phyloP scores from a whole-genome alignment of 1,140 invertebrate genomes.

The Tetragnatha versicolor region DNA sequence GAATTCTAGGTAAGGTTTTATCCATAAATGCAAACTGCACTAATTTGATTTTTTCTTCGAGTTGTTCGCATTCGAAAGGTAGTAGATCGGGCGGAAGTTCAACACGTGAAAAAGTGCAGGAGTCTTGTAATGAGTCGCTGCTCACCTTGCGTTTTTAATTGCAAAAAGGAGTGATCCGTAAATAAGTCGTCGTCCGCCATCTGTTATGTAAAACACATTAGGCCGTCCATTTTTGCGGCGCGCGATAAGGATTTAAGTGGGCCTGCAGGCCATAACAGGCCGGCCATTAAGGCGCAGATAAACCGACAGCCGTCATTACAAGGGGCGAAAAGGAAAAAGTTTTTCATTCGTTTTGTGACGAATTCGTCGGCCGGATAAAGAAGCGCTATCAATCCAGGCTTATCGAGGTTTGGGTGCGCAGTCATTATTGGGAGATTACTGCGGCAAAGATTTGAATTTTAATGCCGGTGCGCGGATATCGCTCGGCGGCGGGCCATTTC shows the following conservation, averaged over 20 bases:
- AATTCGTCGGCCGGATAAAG: slow-evolving; percentile 54
- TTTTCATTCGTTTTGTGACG: slow-evolving; percentile 54
- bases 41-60: too few relatives aligned
- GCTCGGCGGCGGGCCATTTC: slow-evolving; percentile 49
- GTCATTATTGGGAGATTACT: slow-evolving; percentile 57
- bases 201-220: slow-evolving; percentile 57
- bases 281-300: slow-evolving; percentile 53
- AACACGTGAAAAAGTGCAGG: too few relatives aligned
- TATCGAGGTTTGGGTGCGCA: slow-evolving; percentile 53
- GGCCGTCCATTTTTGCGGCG: slow-evolving; percentile 46
- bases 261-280: slow-evolving; percentile 46
- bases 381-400: slow-evolving; percentile 57
- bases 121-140: too few relatives aligned
- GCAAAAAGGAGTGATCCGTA: too few relatives aligned
- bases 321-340: slow-evolving; percentile 52
- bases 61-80: too few relatives aligned
- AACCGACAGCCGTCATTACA: slow-evolving; percentile 51
- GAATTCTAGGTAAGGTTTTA: too few relatives aligned
- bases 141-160: too few relatives aligned
- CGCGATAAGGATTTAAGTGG: slow-evolving; percentile 57
- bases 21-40: too few relatives aligned
- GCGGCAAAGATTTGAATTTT: slow-evolving; percentile 56
- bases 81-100: too few relatives aligned
- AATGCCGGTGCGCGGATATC: slow-evolving; percentile 52
- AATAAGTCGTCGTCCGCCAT: slow-evolving; percentile 52